Evolutionary conservation across 1,140 invertebrate species (phyloP).

Genomic region (Brachionus asplanchnoidis): DNA sequence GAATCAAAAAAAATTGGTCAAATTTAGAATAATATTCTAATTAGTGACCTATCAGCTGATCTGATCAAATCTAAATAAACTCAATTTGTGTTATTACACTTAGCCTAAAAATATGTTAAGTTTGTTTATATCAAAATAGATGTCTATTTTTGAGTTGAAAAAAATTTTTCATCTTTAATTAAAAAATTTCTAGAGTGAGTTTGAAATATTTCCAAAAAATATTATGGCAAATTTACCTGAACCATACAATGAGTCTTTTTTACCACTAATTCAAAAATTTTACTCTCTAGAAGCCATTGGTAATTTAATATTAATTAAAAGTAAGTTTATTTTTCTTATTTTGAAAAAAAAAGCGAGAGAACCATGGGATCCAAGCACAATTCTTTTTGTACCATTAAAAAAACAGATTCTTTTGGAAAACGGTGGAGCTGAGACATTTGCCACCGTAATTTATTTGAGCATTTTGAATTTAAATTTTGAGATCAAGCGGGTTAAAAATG

Average conservation of each 20-base stretch:
- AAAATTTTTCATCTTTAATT: neutral
- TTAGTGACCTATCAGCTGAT: too few relatives aligned
- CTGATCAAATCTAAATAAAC: too few relatives aligned
- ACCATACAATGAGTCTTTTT: slow-evolving; percentile 21
- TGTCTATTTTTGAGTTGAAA: neutral
- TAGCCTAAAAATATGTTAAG: neutral
- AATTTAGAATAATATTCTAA: too few relatives aligned
- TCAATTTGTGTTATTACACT: too few relatives aligned
- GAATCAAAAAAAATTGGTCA: too few relatives aligned
- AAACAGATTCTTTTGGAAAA: neutral
- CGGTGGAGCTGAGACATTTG: slow-evolving; percentile 31
- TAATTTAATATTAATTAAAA: neutral
- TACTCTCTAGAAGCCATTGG: slow-evolving; percentile 28
- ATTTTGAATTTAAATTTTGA: slow-evolving; percentile 19
- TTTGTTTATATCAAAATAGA: neutral
- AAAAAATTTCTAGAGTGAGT: neutral
- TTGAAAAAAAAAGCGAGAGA: neutral
- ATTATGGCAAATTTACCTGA: neutral
- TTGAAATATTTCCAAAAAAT: neutral
- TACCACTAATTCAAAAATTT: slow-evolving; percentile 31
- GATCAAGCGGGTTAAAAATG: neutral
- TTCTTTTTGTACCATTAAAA: slow-evolving; percentile 13
- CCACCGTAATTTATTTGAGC: slow-evolving; percentile 28
- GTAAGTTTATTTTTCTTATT: neutral
- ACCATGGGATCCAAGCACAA: neutral